phyloP scores from a whole-genome alignment of 2,888 invertebrate genomes.

The Apamea sordens region DNA sequence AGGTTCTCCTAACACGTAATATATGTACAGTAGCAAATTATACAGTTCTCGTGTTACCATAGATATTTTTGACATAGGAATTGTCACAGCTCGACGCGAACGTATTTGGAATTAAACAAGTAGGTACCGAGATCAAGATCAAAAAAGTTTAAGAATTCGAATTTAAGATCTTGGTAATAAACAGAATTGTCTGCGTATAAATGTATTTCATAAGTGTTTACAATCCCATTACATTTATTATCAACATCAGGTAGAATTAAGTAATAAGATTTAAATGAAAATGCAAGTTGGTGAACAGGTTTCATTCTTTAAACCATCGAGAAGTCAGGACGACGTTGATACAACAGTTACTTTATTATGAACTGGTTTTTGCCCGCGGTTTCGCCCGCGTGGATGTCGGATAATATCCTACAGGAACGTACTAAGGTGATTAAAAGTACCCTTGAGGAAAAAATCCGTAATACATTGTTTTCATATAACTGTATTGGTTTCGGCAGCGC shows the following conservation, averaged over 20 bases:
- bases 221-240: conserved; percentile 13
- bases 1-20: not conserved
- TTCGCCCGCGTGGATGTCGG: not conserved
- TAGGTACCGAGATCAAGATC: not conserved
- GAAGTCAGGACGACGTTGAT: not conserved
- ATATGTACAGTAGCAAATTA: not conserved
- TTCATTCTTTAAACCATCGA: conserved; percentile 15
- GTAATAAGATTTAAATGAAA: conserved; percentile 37
- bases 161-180: not conserved
- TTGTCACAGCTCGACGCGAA: not conserved
- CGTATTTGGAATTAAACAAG: conserved; percentile 2
- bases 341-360: conserved; percentile 1
- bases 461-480: not conserved
- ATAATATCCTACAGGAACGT: not conserved
- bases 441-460: not conserved
- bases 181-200: not conserved
- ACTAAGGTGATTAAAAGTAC: not conserved
- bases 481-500: not conserved
- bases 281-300: conserved; percentile 31
- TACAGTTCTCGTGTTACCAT: not conserved
- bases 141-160: not conserved
- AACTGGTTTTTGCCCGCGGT: not conserved
- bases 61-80: not conserved
- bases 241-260: conserved; percentile 12
- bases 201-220: conserved; percentile 2